Percentiles rank a stretch among this genome's conserved stretches.
Evolutionary conservation across 2,888 invertebrate species (phyloP).

Genomic region (Reticulitermes lucifugus): DNA sequence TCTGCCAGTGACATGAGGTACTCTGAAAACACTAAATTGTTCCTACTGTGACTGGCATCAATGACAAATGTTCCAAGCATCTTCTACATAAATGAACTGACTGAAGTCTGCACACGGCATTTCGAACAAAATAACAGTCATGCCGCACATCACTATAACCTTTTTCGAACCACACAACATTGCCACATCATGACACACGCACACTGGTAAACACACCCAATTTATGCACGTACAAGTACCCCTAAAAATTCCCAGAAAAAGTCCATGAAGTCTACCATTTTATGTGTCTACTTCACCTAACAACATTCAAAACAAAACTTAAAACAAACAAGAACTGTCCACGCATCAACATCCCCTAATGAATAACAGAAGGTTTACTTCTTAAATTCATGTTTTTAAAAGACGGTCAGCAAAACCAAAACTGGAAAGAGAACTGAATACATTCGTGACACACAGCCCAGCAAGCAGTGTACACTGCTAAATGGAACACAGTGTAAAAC

Average conservation of each 20-base stretch:
- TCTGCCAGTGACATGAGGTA: too few relatives aligned
- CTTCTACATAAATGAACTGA: not conserved
- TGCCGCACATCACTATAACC: slow-evolving; percentile 31
- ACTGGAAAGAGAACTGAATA: slow-evolving; percentile 17
- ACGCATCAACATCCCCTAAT: slow-evolving; percentile 26
- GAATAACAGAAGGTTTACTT: slow-evolving; percentile 2
- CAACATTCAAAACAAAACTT: slow-evolving; percentile 37
- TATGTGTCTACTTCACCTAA: slow-evolving; percentile 34
- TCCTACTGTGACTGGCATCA: too few relatives aligned
- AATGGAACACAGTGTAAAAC: too few relatives aligned
- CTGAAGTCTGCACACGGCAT: slow-evolving; percentile 33
- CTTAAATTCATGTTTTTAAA: slow-evolving; percentile 9
- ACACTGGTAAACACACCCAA: slow-evolving; percentile 32
- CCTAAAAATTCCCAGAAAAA: slow-evolving; percentile 38
- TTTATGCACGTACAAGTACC: slow-evolving; percentile 27
- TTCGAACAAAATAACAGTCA: slow-evolving; percentile 32
- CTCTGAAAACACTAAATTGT: too few relatives aligned
- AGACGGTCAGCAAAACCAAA: not conserved
- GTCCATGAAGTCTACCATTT: slow-evolving; percentile 25
- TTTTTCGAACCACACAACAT: not conserved
- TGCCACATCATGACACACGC: slow-evolving; percentile 21
- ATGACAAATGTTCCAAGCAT: too few relatives aligned
- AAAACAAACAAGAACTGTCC: slow-evolving; percentile 23
- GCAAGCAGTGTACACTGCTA: not conserved
- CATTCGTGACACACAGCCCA: not conserved